Conservation (phyloP, 2,888 invertebrate species). For the Leptinotarsa rubiginosa region DNA sequence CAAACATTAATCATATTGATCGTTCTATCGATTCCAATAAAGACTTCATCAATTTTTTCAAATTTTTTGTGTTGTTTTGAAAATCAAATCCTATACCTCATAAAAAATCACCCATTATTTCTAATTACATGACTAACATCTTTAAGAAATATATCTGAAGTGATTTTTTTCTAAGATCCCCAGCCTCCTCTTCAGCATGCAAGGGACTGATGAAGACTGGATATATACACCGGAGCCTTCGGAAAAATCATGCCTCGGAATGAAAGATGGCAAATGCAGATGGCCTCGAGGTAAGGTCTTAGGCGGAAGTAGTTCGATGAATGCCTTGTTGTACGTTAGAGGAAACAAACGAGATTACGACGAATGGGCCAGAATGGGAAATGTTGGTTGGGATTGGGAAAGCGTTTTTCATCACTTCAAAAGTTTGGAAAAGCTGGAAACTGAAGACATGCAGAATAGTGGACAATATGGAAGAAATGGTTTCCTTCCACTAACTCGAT, state of each 20-base stretch:
- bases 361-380: slow-evolving; percentile 72
- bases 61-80: too few species aligned
- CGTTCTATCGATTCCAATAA: too few species aligned
- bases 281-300: slow-evolving; percentile 74
- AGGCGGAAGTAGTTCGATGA: slow-evolving; percentile 75
- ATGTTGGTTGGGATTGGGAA: slow-evolving; percentile 72
- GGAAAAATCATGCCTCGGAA: slow-evolving; percentile 60
- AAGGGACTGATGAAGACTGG: slow-evolving; percentile 59
- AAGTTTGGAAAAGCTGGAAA: slow-evolving; percentile 58
- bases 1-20: too few species aligned
- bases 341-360: slow-evolving; percentile 76
- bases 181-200: slow-evolving; percentile 58
- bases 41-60: too few species aligned
- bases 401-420: slow-evolving; percentile 67
- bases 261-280: slow-evolving; percentile 62
- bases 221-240: slow-evolving; percentile 68
- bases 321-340: slow-evolving; percentile 75
- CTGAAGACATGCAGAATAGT: slow-evolving; percentile 52
- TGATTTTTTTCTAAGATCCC: slow-evolving; percentile 60
- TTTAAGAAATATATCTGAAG: too few species aligned
- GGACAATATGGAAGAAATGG: slow-evolving; percentile 65
- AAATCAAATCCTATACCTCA: too few species aligned
- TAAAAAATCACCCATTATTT: too few species aligned
- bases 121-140: too few species aligned
- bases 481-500: slow-evolving; percentile 66